Evolutionary conservation across 2,797 vertebrate genomes (phyloP), one percentile per base, ranked within the genome.

Genomic region (Yasuhikotakia modesta): DNA sequence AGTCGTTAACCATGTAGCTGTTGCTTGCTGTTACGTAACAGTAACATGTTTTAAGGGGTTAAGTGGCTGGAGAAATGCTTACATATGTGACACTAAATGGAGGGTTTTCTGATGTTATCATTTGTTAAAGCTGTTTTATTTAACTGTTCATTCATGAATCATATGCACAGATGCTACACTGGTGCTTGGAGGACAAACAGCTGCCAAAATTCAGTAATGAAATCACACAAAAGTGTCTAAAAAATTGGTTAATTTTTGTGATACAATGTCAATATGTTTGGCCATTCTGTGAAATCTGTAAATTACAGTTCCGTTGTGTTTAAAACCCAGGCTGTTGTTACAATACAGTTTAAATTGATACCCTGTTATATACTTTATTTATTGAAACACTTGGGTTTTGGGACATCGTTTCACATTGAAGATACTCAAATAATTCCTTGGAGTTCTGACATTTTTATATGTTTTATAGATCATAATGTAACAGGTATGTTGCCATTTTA

Each of bases 61-160:
- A 69, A 35, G 43, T 35, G 27, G 35, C 7, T 21, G 16, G 5
- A 35, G 16, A 55, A 53, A 55, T 39, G 35, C 35, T 39, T 58
- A 14, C 24, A 3, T 50, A 13, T 19, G 19, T 53, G 46, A 57
- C 65, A 24, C 65, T 76, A 50, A 24, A 76, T 11, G 43, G 39
- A 76, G 16, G 64, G 17, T 67, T 32, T 58, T 6, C 17, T 30
- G 13, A 21, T n/a, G 6, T 27, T 76, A 35, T 76, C 13, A 14
- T 55, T 78, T 46, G 52, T 64, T 55, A 48, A 72, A 39, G 50
- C 27, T 24, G 35, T 57, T 43, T 71, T 82, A 68, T 69, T 65
- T 75, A 78, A 71, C 17, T 17, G 19, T 2, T 16, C 35, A 57
- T 65, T 76, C 30, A 68, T 67, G 55, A 48, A n/a, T 16, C 11